Percentiles rank a stretch among this genome's conserved stretches.
phyloP scores from a whole-genome alignment of 2,113 vertebrate species.

The Anseranas semipalmata region DNA sequence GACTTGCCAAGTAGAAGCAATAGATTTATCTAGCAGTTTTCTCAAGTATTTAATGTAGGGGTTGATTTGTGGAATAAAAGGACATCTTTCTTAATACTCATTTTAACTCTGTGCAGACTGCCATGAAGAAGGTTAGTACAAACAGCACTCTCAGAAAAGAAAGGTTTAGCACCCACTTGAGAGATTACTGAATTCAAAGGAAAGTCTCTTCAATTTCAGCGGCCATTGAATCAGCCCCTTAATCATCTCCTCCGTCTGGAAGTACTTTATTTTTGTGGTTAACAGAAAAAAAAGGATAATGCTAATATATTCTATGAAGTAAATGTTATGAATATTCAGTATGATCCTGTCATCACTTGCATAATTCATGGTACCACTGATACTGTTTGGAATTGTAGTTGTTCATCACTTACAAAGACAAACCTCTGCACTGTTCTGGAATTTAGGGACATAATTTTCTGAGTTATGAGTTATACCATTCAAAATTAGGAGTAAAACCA shows the following conservation, averaged over 20 bases:
- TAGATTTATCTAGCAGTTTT: slow-evolving; percentile 18
- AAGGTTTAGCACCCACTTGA: not conserved
- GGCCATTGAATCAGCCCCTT: not conserved
- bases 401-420: not conserved
- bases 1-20: not conserved
- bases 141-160: not conserved
- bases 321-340: slow-evolving; percentile 39
- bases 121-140: not conserved
- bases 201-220: not conserved
- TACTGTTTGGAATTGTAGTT: not conserved
- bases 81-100: not conserved
- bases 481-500: not conserved
- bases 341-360: not conserved
- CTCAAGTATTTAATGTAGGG: not conserved
- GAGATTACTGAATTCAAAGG: not conserved
- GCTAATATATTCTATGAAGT: not conserved
- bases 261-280: slow-evolving; percentile 14
- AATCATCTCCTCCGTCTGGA: not conserved
- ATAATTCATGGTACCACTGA: not conserved
- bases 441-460: not conserved
- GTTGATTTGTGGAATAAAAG: not conserved
- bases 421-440: not conserved
- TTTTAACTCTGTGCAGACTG: not conserved
- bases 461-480: not conserved
- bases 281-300: not conserved